Conservation (phyloP, 2,113 vertebrate species). For the Procavia capensis region DNA sequence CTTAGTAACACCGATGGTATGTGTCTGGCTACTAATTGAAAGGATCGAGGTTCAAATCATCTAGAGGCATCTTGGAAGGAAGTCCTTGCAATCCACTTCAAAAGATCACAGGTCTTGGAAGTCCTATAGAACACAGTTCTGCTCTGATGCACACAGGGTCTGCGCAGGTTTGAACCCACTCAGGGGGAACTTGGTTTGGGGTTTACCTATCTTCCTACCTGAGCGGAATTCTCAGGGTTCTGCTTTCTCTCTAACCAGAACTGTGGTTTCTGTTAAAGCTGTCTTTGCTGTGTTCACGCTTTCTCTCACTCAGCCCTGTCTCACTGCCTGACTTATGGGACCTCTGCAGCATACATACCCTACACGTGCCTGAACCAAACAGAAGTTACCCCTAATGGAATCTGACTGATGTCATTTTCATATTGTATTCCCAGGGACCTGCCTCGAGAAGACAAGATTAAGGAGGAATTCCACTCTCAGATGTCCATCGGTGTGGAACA, state of each 20-base stretch:
- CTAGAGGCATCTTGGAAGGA: background rate
- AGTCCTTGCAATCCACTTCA: background rate
- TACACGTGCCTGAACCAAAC: background rate
- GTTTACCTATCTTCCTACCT: background rate
- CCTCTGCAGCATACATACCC: background rate
- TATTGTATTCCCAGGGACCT: background rate
- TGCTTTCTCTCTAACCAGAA: background rate
- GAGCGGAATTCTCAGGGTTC: background rate
- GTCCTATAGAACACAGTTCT: background rate
- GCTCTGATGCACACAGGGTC: background rate
- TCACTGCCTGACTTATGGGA: background rate
- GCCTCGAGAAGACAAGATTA: background rate
- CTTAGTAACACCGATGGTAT: background rate
- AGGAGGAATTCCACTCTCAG: background rate
- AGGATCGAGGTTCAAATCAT: background rate
- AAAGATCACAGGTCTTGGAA: background rate
- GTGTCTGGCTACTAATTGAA: background rate
- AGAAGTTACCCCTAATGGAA: background rate
- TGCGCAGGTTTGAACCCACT: background rate
- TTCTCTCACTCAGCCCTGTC: background rate
- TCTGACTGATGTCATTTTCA: background rate
- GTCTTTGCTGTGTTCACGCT: background rate
- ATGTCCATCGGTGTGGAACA: background rate
- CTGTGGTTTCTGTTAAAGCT: background rate
- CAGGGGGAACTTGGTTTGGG: background rate